Evolutionary conservation across 2,888 invertebrate genomes (phyloP), one percentile per base, ranked within the genome.

Genomic region (Aplocera efformata): DNA sequence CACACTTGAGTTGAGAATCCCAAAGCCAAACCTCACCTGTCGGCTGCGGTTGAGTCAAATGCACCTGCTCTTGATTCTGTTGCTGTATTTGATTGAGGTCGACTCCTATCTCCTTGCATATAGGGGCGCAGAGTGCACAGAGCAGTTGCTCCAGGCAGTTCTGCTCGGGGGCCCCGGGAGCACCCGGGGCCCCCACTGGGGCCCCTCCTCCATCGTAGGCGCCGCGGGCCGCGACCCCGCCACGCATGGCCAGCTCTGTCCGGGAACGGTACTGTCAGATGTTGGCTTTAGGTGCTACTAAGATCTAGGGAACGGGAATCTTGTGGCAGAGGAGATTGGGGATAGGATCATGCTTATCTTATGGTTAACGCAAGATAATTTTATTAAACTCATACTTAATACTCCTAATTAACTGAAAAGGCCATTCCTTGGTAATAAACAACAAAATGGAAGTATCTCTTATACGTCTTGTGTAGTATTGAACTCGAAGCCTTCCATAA

Each of bases 41-140:
- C 4, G 78, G 72, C 41, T 79, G 77, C 1, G 77, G 85, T 41
- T 85, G 80, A 1, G 68, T 84, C 6, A 86, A 56, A 42, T 85
- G 84, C 9, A 85, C 81, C 8, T 78, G 72, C 10, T 74, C 79
- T 3, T 63, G 61, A 3, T 65, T 62, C 34, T 63, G 67, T 3
- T 63, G 63, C 28, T 69, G 67, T 32, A 74, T 10, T 33, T 82
- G 84, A 36, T 82, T 76, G 35, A 88, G 56, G 31, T 88, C 86
- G 0, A 89, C 55, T 6, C 89, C 89, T 23, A 88, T 1, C 64
- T 88, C 88, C 74, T 88, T 89, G 72, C 89, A 89, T 55, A 88
- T 79, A 40, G 89, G 89, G 0, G 80, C 34, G 64, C 88, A 89
- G 1, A 89, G 75, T 0, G 86, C 83, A 30, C 89, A 89, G 31